phyloP scores from a whole-genome alignment of 2,888 invertebrate genomes.

The Tuberolachnus salignus region DNA sequence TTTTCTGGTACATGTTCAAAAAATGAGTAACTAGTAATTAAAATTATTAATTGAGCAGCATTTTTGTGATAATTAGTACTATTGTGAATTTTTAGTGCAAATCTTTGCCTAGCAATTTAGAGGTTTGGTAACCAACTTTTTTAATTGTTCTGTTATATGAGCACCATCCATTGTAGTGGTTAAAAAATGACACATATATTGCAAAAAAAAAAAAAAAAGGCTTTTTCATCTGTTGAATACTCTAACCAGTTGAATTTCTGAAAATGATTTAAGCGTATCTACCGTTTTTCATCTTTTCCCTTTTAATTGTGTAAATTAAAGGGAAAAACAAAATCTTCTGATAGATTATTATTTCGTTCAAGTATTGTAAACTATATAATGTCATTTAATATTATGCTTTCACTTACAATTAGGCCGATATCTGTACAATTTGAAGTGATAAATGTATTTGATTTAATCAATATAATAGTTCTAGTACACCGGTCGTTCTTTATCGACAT shows the following conservation, averaged over 20 bases:
- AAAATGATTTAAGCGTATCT: conserved; percentile 25
- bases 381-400: conserved; percentile 18
- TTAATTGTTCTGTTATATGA: conserved; percentile 54
- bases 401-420: conserved; percentile 6
- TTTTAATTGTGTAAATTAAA: conserved; percentile 20
- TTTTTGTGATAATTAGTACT: conserved; percentile 57
- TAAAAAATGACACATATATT: no score
- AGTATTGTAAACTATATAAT: background rate
- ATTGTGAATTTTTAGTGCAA: conserved; percentile 56
- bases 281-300: conserved; percentile 19
- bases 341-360: conserved; percentile 10
- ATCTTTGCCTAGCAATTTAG: conserved; percentile 58
- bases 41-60: conserved; percentile 44
- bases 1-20: background rate
- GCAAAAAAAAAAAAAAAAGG: conserved; percentile 46
- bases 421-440: conserved; percentile 18
- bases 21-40: conserved; percentile 57
- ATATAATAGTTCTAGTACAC: no score
- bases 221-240: background rate
- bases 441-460: no score
- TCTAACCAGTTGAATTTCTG: conserved; percentile 14
- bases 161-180: conserved; percentile 52
- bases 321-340: conserved; percentile 14
- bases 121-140: conserved; percentile 58
- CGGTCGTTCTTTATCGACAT: no score